Evolutionary conservation across 2,113 vertebrate genomes (phyloP).

Genomic region (Rallus limicola): DNA sequence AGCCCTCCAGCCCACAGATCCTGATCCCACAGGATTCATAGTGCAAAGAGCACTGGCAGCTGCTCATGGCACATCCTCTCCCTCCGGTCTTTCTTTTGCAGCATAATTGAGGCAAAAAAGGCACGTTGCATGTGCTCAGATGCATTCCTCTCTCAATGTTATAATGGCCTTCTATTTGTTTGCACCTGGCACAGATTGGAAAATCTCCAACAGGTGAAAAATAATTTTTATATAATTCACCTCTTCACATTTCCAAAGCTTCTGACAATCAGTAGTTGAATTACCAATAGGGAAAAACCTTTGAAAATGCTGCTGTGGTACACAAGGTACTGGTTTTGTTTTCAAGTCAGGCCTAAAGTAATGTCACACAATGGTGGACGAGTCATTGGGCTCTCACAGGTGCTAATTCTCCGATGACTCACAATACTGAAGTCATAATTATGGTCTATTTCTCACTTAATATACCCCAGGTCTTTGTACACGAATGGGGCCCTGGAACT

Average conservation of each 20-base stretch:
- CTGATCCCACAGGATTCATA: neutral
- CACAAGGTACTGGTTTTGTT: neutral
- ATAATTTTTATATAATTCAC: neutral
- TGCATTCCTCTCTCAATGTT: neutral
- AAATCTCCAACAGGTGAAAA: neutral
- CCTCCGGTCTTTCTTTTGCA: neutral
- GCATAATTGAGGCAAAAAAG: neutral
- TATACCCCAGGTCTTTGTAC: neutral
- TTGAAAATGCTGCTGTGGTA: neutral
- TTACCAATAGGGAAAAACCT: neutral
- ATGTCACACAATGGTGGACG: neutral
- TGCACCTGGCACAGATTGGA: neutral
- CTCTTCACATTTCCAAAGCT: neutral
- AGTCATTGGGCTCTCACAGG: neutral
- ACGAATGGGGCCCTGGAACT: neutral
- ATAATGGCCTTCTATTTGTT: neutral
- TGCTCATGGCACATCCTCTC: neutral
- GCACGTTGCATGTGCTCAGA: neutral
- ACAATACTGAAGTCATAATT: conserved; percentile 8
- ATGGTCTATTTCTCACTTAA: neutral
- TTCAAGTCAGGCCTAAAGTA: neutral
- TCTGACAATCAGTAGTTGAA: neutral
- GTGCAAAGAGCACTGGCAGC: neutral
- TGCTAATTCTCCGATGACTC: conserved; percentile 20
- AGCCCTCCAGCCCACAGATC: neutral